Evolutionary conservation across 2,888 invertebrate genomes (phyloP), one percentile per base, ranked within the genome.

Genomic region (Ophion costatus): DNA sequence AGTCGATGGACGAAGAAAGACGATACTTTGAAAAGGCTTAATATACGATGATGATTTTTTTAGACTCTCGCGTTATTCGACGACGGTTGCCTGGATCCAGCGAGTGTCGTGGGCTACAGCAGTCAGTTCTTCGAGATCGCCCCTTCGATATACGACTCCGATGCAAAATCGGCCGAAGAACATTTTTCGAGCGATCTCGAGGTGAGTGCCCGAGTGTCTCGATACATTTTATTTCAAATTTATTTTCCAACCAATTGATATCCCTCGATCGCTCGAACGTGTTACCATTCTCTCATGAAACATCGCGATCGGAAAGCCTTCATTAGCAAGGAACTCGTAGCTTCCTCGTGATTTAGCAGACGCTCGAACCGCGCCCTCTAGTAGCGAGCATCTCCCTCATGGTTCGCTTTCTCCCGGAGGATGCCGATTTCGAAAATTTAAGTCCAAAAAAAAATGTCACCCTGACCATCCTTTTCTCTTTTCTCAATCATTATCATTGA

Each of bases 1-100:
- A 69, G 17, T 3, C 20, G 20, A 59, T 20, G 10, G 6, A 59
- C 2, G 17, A 20, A 3, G 2, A 22, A 59, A 2, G 33, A 63
- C 14, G 0, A 29, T 10, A 24, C 11, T 5, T 63, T 14, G 2
- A 29, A 63, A 56, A 70, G 56, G 14, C 5, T 70, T 70, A 29
- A 70, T 29, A 6, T 67, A 5, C n/a, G n/a, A 71, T n/a, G 3
- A 51, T 51, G 11, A 14, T 38, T 59, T 82, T 56, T 42, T 42
- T 38, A 86, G 86, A 57, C 64, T 67, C 69, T 80, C 14, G 78
- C 82, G 0, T 38, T 85, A 22, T 85, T 83, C 61, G 80, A 83
- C n/a, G 75, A 86, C 38, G 64, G 71, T 63, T 22, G 81, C 29
- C 51, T 66, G 6, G 73, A 73, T 59, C 73, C 73, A 22, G 10